A percentile compares a stretch with the other conserved stretches of the same genome.
Evolutionary conservation across 1,140 invertebrate genomes (phyloP).

Genomic region (Anastrepha ludens): DNA sequence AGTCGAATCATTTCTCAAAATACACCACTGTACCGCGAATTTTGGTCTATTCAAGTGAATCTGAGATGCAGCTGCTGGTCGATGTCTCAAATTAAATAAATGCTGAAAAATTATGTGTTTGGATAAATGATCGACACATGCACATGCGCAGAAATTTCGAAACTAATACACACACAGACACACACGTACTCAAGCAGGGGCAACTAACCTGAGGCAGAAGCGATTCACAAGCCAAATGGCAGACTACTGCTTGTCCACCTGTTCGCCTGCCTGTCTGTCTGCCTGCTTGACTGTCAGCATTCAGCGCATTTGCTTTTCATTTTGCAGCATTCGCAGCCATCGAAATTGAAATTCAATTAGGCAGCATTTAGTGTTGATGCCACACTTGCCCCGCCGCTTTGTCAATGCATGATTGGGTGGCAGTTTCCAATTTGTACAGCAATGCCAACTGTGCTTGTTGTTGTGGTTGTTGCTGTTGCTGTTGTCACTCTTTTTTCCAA

Average conservation of each 20-base stretch:
- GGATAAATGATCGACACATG: not conserved
- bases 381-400: constrained; percentile 13
- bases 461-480: not conserved
- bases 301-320: constrained; percentile 3
- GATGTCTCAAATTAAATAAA: not conserved
- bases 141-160: not conserved
- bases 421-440: constrained; percentile 26
- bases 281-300: not conserved
- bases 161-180: not conserved
- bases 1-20: too few species aligned
- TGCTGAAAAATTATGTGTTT: not conserved
- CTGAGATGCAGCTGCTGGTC: too few species aligned
- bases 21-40: too few species aligned
- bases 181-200: too few species aligned
- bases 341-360: constrained; percentile 51
- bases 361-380: constrained; percentile 40
- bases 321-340: not conserved
- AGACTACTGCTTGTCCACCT: not conserved
- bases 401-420: constrained; percentile 25
- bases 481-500: not conserved
- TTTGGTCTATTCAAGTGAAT: too few species aligned
- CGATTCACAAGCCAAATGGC: not conserved
- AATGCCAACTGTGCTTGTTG: not conserved
- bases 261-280: not conserved
- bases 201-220: not conserved